Conservation (phyloP, 1,140 invertebrate species). For the Drosophila kurseongensis region DNA sequence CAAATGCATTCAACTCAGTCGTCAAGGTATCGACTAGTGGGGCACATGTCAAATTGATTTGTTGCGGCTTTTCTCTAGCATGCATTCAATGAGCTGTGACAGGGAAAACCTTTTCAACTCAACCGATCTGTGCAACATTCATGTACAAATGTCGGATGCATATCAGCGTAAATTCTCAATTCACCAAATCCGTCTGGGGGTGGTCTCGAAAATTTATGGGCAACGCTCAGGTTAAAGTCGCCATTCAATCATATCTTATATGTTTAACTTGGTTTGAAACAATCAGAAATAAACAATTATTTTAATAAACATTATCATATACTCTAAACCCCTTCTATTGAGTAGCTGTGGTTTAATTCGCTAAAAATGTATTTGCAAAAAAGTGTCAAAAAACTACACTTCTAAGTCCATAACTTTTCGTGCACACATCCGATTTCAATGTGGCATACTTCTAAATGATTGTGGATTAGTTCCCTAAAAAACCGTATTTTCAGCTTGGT, state of each 20-base stretch:
- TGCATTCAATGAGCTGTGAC: conserved; percentile 69
- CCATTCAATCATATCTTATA: not conserved
- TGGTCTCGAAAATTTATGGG: conserved; percentile 20
- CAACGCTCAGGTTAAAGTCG: not conserved
- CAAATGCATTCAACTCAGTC: conserved; percentile 38
- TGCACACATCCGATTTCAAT: too few species aligned
- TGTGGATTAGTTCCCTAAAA: too few species aligned
- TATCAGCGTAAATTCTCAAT: conserved; percentile 58
- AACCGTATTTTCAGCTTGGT: too few species aligned
- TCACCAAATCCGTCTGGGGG: conserved; percentile 32
- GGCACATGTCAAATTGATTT: conserved; percentile 78
- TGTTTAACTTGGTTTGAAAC: not conserved
- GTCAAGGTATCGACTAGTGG: conserved; percentile 24
- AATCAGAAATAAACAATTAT: not conserved
- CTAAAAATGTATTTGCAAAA: too few species aligned
- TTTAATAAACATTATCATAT: not conserved
- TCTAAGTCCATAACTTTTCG: too few species aligned
- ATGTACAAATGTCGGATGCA: conserved; percentile 40
- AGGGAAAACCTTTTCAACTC: conserved; percentile 68
- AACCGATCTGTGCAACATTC: conserved; percentile 40
- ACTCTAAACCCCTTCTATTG: too few species aligned
- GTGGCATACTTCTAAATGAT: too few species aligned
- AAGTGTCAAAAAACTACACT: too few species aligned
- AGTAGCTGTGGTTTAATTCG: too few species aligned
- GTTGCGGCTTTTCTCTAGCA: conserved; percentile 47